Base-by-base conservation (phyloP, 1,140 invertebrate genomes). In the Meloidogyne hapla region DNA sequence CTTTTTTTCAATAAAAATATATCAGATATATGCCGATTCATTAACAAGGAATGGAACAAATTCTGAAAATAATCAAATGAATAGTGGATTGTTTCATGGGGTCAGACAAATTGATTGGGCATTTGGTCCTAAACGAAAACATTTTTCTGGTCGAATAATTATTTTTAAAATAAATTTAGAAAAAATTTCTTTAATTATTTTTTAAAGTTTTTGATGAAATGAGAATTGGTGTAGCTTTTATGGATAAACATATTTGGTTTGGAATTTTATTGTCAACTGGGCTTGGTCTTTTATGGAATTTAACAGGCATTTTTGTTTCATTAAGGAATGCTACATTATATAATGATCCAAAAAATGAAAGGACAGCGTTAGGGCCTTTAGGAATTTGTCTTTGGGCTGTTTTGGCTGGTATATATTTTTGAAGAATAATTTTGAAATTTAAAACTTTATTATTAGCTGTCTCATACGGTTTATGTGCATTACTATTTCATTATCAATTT, bases 261-360 rank as follows among this genome's bases (percentile, higher is more conserved):
- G 67, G 75, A 15, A 69, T 69, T 45, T 38, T 81, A 15, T 81
- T 81, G 21, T 79, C 75, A 26, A 81, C 64, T 64, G 77, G 65
- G 3, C 65, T 81, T n/a, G 80, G 80, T 42, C 25, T 81, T 23
- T 64, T 81, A 40, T 81, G 80, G 80, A 83, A 74, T 38, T 73
- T 82, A 56, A 72, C 83, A 18, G 80, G 75, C 2, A 26, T 82
- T 23, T 56, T 81, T 33, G 76, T 81, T 42, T 28, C 80, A 21
- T 38, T 81, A 15, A 45, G 69, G 26, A 81, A 82, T 42, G 45
- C 38, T 18, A 70, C 69, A 70, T 56, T 63, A n/a, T 73, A n/a
- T 64, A 64, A 64, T 40, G 28, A 73, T 72, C 13, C 45, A 38
- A 38, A 25, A 64, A 38, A 38, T 18, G 28, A 63, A 12, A 33